Evolutionary conservation across 2,113 vertebrate genomes (phyloP).

Genomic region (Hystrix brachyura): DNA sequence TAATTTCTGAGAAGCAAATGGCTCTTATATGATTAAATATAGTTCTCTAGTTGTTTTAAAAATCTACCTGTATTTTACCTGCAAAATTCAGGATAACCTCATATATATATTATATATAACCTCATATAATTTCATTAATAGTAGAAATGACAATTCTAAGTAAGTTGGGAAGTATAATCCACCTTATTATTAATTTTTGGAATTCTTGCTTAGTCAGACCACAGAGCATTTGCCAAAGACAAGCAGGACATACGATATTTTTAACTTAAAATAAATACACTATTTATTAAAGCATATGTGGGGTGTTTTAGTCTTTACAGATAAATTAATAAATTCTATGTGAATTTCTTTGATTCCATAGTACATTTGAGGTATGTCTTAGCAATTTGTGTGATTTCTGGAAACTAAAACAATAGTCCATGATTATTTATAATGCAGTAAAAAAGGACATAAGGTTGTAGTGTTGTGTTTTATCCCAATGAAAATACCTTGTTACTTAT

Average conservation of each 20-base stretch:
- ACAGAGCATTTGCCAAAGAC: neutral
- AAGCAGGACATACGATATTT: neutral
- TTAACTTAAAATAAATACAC: neutral
- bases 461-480: neutral
- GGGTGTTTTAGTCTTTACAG: accelerated
- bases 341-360: neutral
- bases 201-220: neutral
- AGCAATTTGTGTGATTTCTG: neutral
- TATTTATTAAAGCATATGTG: neutral
- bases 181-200: neutral
- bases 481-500: neutral
- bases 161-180: neutral
- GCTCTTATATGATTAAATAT: neutral
- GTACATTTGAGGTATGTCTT: neutral
- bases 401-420: neutral
- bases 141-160: neutral
- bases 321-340: neutral
- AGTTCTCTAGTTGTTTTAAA: neutral
- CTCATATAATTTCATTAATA: neutral
- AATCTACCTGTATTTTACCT: neutral
- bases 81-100: neutral
- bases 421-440: neutral
- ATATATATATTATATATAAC: no score
- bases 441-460: neutral
- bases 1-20: neutral